Evolutionary conservation across 2,888 invertebrate genomes (phyloP).

Genomic region (Himalopsyche kuldschensis): DNA sequence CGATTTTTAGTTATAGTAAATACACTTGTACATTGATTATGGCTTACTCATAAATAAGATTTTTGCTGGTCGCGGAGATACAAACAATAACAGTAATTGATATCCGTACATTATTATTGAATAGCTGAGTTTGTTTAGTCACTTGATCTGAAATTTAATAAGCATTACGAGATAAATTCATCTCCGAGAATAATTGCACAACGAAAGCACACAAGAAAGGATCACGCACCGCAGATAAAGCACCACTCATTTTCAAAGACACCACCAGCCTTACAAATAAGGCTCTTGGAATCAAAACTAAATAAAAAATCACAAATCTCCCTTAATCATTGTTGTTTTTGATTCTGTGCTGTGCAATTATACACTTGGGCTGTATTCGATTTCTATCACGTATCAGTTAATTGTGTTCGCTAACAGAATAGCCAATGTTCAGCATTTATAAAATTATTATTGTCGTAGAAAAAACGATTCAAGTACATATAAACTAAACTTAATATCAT

Average conservation of each 20-base stretch:
- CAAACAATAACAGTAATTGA: no score
- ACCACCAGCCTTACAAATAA: background rate
- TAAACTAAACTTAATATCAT: no score
- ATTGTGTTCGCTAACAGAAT: background rate
- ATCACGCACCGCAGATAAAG: background rate
- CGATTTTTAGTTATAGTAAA: no score
- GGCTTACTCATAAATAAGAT: no score
- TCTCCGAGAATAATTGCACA: no score
- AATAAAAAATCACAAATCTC: background rate
- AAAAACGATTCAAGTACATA: background rate
- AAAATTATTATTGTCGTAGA: background rate
- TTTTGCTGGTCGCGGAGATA: no score
- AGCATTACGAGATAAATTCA: no score
- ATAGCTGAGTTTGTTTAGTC: no score
- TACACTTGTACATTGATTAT: no score
- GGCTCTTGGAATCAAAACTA: background rate
- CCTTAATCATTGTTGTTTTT: background rate
- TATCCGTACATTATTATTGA: no score
- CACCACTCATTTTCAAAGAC: background rate
- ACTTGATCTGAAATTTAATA: no score
- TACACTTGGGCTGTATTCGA: background rate
- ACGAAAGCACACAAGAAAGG: no score
- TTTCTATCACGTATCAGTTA: background rate
- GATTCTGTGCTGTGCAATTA: background rate
- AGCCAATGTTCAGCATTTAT: background rate